Percentiles rank a stretch among this genome's conserved stretches.
Evolutionary conservation across 2,113 vertebrate species (phyloP).

Genomic region (Balaenoptera acutorostrata): DNA sequence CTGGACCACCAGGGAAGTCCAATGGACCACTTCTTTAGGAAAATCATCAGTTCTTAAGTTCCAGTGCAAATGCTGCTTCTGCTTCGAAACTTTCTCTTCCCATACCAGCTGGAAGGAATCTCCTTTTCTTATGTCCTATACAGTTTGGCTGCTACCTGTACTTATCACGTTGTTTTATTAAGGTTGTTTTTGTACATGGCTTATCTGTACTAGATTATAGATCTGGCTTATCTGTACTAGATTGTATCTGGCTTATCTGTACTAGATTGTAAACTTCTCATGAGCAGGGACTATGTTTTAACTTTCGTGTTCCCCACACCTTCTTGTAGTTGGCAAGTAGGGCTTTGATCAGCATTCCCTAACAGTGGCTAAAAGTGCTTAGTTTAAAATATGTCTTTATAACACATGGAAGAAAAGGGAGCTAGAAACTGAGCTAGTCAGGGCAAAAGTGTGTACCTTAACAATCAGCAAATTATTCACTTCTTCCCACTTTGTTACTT

Average conservation of each 20-base stretch:
- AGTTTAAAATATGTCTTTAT: background rate
- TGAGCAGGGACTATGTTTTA: background rate
- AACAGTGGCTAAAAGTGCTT: background rate
- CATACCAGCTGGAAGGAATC: background rate
- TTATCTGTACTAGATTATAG: background rate
- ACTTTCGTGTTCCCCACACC: background rate
- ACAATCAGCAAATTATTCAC: background rate
- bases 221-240: background rate
- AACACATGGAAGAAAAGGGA: background rate
- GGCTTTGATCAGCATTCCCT: background rate
- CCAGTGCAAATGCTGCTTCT: background rate
- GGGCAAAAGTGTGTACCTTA: background rate
- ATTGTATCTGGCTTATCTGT: background rate
- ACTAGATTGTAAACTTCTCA: conserved; percentile 8
- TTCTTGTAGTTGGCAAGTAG: background rate
- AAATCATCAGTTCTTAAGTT: background rate
- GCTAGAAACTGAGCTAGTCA: background rate
- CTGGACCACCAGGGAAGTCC: no score
- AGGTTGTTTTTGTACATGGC: background rate
- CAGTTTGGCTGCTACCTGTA: background rate
- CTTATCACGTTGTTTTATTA: background rate
- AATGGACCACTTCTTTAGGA: background rate
- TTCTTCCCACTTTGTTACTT: background rate
- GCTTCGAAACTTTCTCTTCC: background rate
- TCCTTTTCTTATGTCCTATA: background rate